A percentile compares a stretch with the other conserved stretches of the same genome.
These are phyloP conservation scores for Rhadinocentrus ornatus DNA, from an alignment of 2,797 vertebrate species.

Conservation along the genomic window DNA sequence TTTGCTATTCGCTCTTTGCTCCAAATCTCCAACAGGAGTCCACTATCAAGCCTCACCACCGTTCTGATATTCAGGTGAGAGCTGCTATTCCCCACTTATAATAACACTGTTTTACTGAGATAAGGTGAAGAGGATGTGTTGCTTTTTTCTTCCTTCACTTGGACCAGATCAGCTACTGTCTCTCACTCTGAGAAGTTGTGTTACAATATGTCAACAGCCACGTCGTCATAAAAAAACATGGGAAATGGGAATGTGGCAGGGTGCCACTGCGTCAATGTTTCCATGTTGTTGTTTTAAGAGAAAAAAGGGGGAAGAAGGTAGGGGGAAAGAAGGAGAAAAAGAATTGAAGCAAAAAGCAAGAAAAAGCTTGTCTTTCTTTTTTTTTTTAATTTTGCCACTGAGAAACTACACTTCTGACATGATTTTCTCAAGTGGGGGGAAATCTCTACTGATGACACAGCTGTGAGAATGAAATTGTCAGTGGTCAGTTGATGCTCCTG, in stretches of 20 bases:
- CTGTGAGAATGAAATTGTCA: slow-evolving; percentile 52
- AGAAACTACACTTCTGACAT: slow-evolving; percentile 19
- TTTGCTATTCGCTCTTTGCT: slow-evolving; percentile 33
- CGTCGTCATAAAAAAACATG: background rate
- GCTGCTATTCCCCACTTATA: slow-evolving; percentile 47
- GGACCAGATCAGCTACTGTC: slow-evolving; percentile 36
- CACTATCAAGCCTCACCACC: slow-evolving; percentile 20
- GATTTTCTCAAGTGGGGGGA: slow-evolving; percentile 57
- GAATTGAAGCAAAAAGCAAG: background rate
- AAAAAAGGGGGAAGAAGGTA: too few species aligned
- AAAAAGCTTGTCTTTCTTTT: slow-evolving; percentile 4
- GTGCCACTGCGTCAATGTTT: slow-evolving; percentile 48
- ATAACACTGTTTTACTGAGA: slow-evolving; percentile 56
- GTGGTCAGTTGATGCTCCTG: slow-evolving; percentile 30
- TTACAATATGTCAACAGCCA: slow-evolving; percentile 53
- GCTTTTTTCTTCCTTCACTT: slow-evolving; percentile 15
- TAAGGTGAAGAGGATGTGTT: slow-evolving; percentile 42
- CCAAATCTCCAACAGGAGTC: slow-evolving; percentile 40
- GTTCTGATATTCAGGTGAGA: slow-evolving; percentile 43
- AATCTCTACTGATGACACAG: slow-evolving; percentile 59
- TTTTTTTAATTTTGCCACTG: slow-evolving; percentile 16
- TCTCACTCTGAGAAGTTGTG: slow-evolving; percentile 31
- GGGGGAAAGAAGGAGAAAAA: background rate
- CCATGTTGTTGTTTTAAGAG: slow-evolving; percentile 21
- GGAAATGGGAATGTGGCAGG: slow-evolving; percentile 45